Evolutionary conservation across 2,113 vertebrate genomes (phyloP), one percentile per base, ranked within the genome.

Genomic region (Entosphenus tridentatus): DNA sequence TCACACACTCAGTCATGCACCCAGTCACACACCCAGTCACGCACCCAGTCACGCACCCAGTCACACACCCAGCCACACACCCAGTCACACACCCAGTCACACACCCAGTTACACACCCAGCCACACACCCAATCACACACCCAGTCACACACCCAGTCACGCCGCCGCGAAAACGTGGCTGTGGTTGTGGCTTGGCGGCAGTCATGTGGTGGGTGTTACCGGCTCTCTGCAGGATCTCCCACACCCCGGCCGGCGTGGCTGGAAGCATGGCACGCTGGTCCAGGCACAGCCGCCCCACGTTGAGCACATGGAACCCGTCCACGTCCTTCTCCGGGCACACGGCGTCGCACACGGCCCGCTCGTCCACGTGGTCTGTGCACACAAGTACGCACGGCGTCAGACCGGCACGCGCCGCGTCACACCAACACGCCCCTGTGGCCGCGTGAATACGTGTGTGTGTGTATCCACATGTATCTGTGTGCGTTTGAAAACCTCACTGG

Each of bases 251-350:
- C 0, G 93, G 92, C 1, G 90, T 98, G 13, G 93, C 93, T 0
- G 92, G 92, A 62, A 98, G 80, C 89, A 98, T 96, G 73, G 87
- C 83, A 70, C 84, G 79, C 75, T 96, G 93, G 75, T 96, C 93
- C 59, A 96, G 78, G 75, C 93, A 98, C 89, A 98, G 83, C 12
- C 87, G 82, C 1, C 90, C 93, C 21, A 98, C 89, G 0, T 98
- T 98, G 11, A 96, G 82, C 10, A 96, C 90, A 0, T 96, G 90
- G 71, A 98, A 98, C 12, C 92, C 93, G 1, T 98, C 93, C 1
- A 96, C 93, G 0, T 98, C 92, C 76, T 98, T 98, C 56, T 83
- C 79, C 0, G 93, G 90, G 58, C 82, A 78, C 56, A 98, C 87
- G 0, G 93, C 88, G 0, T 96, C 95, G 77, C 93, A 98, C 68